These are phyloP conservation scores for Philaethria dido DNA, from an alignment of 2,888 invertebrate species.

Conservation along the genomic window DNA sequence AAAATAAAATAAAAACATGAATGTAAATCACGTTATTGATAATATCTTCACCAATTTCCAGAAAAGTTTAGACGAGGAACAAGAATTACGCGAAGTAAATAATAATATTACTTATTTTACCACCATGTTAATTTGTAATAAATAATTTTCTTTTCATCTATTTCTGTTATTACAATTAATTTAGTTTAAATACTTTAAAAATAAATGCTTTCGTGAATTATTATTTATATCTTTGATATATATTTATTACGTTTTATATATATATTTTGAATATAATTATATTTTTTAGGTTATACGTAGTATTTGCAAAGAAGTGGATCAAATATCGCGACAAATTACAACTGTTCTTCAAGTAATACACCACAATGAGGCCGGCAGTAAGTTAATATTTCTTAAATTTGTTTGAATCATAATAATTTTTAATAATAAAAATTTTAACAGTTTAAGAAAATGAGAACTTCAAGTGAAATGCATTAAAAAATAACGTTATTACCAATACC, in stretches of 20 bases:
- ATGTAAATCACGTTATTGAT: conserved; percentile 73
- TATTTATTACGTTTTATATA: not conserved
- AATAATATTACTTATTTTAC: not conserved
- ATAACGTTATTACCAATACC: too few species aligned
- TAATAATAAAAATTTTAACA: too few species aligned
- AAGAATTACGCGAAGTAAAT: conserved; percentile 90
- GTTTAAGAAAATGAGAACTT: too few species aligned
- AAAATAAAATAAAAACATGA: conserved; percentile 48
- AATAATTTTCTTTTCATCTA: not conserved
- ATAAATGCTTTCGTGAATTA: not conserved
- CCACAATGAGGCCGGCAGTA: conserved; percentile 87
- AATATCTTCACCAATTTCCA: conserved; percentile 90
- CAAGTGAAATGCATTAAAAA: too few species aligned
- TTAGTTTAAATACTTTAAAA: not conserved
- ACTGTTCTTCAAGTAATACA: conserved; percentile 93
- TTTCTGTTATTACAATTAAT: not conserved
- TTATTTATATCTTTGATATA: not conserved
- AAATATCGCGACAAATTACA: conserved; percentile 89
- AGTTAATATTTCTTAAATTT: conserved; percentile 52
- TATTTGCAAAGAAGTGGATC: conserved; percentile 90
- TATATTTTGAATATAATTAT: not conserved
- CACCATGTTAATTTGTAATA: not conserved
- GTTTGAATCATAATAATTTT: too few species aligned
- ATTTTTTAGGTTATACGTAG: conserved; percentile 85
- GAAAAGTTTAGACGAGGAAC: conserved; percentile 89